Conservation (phyloP, 2,113 vertebrate species). For the Hoplias malabaricus region DNA sequence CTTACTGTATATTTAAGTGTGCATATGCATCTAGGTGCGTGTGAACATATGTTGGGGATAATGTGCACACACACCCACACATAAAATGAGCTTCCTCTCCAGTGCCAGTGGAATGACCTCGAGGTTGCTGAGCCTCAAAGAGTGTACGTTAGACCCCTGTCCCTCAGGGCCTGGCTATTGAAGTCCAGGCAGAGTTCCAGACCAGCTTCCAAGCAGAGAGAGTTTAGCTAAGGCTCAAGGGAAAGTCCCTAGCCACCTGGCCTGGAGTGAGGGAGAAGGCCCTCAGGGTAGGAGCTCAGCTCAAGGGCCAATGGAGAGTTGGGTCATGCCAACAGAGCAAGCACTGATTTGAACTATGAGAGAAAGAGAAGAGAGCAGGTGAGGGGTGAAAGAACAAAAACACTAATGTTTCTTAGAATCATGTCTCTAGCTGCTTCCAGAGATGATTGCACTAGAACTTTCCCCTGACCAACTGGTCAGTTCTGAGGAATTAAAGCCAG, state of each 20-base stretch:
- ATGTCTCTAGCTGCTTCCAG: background rate
- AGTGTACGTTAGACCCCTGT: slow-evolving; percentile 2
- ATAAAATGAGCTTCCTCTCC: background rate
- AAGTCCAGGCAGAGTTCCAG: slow-evolving; percentile 36
- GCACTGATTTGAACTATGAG: background rate
- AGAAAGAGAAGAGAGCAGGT: background rate
- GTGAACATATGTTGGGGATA: background rate
- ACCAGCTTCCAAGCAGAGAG: slow-evolving; percentile 23
- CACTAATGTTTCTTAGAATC: background rate
- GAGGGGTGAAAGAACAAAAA: slow-evolving; percentile 7
- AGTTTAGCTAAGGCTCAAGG: slow-evolving; percentile 24
- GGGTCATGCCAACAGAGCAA: background rate
- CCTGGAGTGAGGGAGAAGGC: background rate
- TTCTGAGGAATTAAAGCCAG: background rate
- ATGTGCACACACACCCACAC: background rate
- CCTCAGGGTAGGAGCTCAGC: slow-evolving; percentile 4
- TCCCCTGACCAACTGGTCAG: background rate
- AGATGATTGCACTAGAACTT: background rate
- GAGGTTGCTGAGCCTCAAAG: slow-evolving; percentile 22
- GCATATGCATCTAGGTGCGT: background rate
- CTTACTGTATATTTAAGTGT: background rate
- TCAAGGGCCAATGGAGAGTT: background rate
- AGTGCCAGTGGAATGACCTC: slow-evolving; percentile 32
- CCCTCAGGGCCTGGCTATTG: slow-evolving; percentile 25
- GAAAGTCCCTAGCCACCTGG: slow-evolving; percentile 19